These are phyloP conservation scores for Cheilosia impressa DNA, from an alignment of 2,888 invertebrate species.

Conservation along the genomic window DNA sequence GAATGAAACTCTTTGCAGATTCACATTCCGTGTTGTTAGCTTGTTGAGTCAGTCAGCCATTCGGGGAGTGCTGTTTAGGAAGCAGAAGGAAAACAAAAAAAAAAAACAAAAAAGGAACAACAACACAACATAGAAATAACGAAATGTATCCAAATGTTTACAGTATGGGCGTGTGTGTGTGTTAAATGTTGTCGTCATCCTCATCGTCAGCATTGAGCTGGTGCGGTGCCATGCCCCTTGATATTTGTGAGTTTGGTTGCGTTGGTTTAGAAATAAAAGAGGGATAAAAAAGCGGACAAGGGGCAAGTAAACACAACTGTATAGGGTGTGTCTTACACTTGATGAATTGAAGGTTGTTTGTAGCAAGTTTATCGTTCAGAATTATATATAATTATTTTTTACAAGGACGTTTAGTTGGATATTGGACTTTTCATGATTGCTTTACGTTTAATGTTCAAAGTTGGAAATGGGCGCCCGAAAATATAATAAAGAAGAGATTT, in stretches of 20 bases:
- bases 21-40: conserved; percentile 73
- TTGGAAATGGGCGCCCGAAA: too few relatives aligned
- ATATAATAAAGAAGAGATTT: too few relatives aligned
- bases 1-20: conserved; percentile 81
- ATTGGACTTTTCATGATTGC: neutral
- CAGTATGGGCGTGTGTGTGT: conserved; percentile 33
- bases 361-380: conserved; percentile 21
- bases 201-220: conserved; percentile 43
- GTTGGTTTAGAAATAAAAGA: neutral
- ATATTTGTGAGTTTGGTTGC: conserved; percentile 45
- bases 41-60: conserved; percentile 69
- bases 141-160: conserved; percentile 48
- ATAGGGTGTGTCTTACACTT: conserved; percentile 62
- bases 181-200: conserved; percentile 55
- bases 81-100: conserved; percentile 35
- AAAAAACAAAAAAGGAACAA: neutral
- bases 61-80: conserved; percentile 59
- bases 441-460: too few relatives aligned
- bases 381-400: neutral
- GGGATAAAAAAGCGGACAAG: conserved; percentile 9
- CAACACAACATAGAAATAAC: conserved; percentile 3
- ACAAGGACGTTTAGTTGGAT: conserved; percentile 23
- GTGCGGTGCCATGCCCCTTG: conserved; percentile 72
- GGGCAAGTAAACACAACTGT: conserved; percentile 10
- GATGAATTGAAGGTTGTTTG: conserved; percentile 54